A percentile compares a stretch with the other conserved stretches of the same genome.
These are phyloP conservation scores for Machimus atricapillus DNA, from an alignment of 2,888 invertebrate genomes.

Conservation along the genomic window DNA sequence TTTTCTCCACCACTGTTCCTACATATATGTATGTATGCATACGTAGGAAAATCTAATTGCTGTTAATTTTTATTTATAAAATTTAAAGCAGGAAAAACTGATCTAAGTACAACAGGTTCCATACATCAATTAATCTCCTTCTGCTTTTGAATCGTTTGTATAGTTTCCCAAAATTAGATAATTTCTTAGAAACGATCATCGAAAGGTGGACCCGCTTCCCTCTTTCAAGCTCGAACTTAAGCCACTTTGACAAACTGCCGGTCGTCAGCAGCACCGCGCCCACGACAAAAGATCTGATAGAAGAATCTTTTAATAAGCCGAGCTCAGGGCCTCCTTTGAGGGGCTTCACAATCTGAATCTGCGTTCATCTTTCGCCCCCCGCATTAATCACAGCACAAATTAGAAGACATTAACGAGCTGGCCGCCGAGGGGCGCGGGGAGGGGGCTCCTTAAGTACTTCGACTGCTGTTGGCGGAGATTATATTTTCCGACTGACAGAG, in stretches of 20 bases:
- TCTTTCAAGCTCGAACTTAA: not conserved
- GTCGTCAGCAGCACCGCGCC: not conserved
- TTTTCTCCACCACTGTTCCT: too few relatives aligned
- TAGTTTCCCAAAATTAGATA: not conserved
- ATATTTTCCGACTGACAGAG: not conserved
- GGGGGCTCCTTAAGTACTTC: not conserved
- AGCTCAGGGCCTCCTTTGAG: not conserved
- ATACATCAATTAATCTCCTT: too few relatives aligned
- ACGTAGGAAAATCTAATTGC: too few relatives aligned
- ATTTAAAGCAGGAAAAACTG: too few relatives aligned
- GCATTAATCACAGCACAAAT: constrained; percentile 38
- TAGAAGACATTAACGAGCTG: constrained; percentile 23
- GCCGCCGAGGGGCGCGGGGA: not conserved
- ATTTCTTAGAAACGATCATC: not conserved
- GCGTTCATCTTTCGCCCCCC: not conserved
- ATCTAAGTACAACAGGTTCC: too few relatives aligned
- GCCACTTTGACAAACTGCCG: not conserved
- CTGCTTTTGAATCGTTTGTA: not conserved
- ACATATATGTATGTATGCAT: too few relatives aligned
- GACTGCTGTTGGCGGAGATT: constrained; percentile 13
- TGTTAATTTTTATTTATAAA: too few relatives aligned
- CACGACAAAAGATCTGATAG: not conserved
- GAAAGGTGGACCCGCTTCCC: not conserved
- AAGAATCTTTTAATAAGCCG: constrained; percentile 15
- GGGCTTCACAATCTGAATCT: not conserved